Base-by-base conservation (phyloP, 2,113 vertebrate genomes). In the Psittacus erithacus region DNA sequence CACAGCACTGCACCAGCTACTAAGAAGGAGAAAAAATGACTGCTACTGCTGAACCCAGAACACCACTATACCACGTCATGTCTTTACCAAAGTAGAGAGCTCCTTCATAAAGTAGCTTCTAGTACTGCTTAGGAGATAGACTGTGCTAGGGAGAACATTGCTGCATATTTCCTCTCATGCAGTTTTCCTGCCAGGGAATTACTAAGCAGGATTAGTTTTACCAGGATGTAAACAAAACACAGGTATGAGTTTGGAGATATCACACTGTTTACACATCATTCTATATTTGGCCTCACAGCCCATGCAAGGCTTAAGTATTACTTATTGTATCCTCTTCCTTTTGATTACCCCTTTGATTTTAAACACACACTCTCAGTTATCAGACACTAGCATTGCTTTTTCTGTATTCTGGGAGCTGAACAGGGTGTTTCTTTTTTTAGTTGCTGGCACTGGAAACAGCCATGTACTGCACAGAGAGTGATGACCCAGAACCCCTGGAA, bases 371-470 rank as follows among this genome's bases (percentile, higher is more conserved):
- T 13, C 35, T 20, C 74, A 59, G 35, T 2, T 9, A 39, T 44
- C 38, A 57, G 15, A 57, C 25, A 17, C 31, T 49, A 39, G 38
- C 31, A 47, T 8, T 70, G 25, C 10, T 90, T 75, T 47, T 82
- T 78, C 64, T 89, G 62, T 74, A 31, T 41, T 80, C 53, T 80
- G 87, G 41, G 31, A 92, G 35, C 59, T 96, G 75, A 95, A 59
- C 52, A 95, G 50, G 93, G 81, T 95, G 18, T 68, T 86, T 96
- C 59, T 38, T 39, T 41, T 68, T 75, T 22, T 27, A 99, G 99
- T 97, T 99, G 78, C 53, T 98, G 89, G 94, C 97, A 39, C 81
- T 99, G 96, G 98, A 99, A 93, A 98, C 98, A 19, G 94, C 97
- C 53, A 97, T 99, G 87, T 99, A 98, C 89, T 98, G 98, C 95